Percentiles rank a stretch among this genome's conserved stretches.
These are phyloP conservation scores for Spea bombifrons DNA, from an alignment of 2,113 vertebrate species.

Conservation along the genomic window DNA sequence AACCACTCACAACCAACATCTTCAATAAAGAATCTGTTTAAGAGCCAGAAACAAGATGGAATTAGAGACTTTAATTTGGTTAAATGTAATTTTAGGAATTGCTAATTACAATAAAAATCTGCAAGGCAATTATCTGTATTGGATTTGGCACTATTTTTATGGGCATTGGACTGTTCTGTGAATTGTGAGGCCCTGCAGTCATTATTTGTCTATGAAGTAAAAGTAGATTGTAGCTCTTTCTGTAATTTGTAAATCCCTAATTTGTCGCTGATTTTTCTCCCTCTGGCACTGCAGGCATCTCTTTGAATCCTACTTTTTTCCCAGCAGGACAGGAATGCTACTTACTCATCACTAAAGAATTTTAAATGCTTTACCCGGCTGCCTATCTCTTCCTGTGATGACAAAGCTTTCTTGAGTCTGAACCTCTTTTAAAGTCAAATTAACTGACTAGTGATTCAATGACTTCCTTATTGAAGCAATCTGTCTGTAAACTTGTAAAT, in stretches of 20 bases:
- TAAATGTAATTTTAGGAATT: conserved; percentile 69
- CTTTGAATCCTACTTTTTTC: conserved; percentile 45
- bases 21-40: conserved; percentile 48
- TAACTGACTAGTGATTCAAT: conserved; percentile 43
- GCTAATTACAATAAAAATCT: conserved; percentile 70
- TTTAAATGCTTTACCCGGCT: conserved; percentile 41
- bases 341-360: conserved; percentile 49
- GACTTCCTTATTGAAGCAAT: conserved; percentile 45
- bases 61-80: conserved; percentile 64
- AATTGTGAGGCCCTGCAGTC: conserved; percentile 50
- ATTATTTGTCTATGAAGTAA: conserved; percentile 47
- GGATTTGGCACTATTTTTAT: conserved; percentile 66
- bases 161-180: conserved; percentile 62
- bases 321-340: conserved; percentile 47
- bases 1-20: conserved; percentile 33
- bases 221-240: conserved; percentile 51
- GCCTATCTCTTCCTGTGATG: conserved; percentile 46
- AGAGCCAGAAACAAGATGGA: conserved; percentile 55
- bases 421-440: conserved; percentile 42
- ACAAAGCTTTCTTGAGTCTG: conserved; percentile 45
- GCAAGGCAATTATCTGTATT: conserved; percentile 73
- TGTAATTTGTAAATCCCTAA: conserved; percentile 50
- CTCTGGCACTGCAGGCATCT: conserved; percentile 40
- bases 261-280: conserved; percentile 45
- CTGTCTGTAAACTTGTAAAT: conserved; percentile 26